phyloP scores from a whole-genome alignment of 2,888 invertebrate genomes.

The Papilio gigon region DNA sequence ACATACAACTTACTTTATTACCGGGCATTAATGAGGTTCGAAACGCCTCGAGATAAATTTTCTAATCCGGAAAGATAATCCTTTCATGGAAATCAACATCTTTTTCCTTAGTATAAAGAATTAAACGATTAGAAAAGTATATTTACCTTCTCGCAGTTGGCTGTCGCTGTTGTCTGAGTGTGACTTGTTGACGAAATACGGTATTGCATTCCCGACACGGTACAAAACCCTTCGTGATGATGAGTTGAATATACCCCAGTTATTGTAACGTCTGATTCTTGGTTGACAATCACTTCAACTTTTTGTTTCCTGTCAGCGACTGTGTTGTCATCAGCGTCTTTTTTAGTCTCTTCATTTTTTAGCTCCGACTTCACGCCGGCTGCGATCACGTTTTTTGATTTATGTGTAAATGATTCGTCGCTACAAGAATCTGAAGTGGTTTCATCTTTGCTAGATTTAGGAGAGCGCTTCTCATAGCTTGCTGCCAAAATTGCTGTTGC shows the following conservation, averaged over 20 bases:
- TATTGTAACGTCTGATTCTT: constrained; percentile 93
- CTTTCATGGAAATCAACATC: constrained; percentile 23
- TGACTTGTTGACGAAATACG: constrained; percentile 93
- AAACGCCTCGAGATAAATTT: constrained; percentile 62
- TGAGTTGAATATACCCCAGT: constrained; percentile 93
- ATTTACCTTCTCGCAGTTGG: constrained; percentile 86
- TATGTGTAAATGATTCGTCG: constrained; percentile 78
- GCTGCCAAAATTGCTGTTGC: constrained; percentile 95
- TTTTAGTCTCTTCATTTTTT: constrained; percentile 74
- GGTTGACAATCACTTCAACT: constrained; percentile 91
- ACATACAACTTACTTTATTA: constrained; percentile 79
- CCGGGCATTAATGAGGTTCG: constrained; percentile 72
- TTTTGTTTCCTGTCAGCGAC: constrained; percentile 78
- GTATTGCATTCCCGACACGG: constrained; percentile 92
- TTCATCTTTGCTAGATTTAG: constrained; percentile 82
- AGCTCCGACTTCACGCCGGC: constrained; percentile 82
- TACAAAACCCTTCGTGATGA: constrained; percentile 92
- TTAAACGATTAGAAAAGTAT: constrained; percentile 31
- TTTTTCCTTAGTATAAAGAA: constrained; percentile 27
- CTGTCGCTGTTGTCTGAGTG: constrained; percentile 92
- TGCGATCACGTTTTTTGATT: constrained; percentile 78
- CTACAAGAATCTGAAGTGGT: constrained; percentile 83
- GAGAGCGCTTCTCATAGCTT: constrained; percentile 89
- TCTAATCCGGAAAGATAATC: constrained; percentile 54
- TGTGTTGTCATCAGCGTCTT: constrained; percentile 67